Percentiles rank a stretch among this genome's conserved stretches.
These are phyloP conservation scores for Agrochola litura DNA, from an alignment of 2,888 invertebrate species.

Conservation along the genomic window DNA sequence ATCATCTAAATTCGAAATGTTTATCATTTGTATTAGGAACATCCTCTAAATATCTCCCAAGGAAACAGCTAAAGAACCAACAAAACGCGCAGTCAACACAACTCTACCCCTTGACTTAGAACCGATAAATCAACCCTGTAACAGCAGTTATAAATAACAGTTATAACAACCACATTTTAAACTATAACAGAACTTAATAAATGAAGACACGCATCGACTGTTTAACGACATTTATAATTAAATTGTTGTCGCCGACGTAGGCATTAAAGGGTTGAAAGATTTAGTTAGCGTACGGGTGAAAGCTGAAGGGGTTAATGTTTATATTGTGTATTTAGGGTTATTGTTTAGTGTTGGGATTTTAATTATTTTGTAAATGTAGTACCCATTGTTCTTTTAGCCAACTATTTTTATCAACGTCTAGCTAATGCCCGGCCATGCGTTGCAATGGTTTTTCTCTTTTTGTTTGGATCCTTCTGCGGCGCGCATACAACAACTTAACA, in stretches of 20 bases:
- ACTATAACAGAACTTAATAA: slow-evolving; percentile 86
- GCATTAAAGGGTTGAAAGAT: slow-evolving; percentile 81
- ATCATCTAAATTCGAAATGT: neutral
- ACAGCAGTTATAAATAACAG: slow-evolving; percentile 83
- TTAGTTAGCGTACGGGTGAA: slow-evolving; percentile 67
- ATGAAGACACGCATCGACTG: slow-evolving; percentile 88
- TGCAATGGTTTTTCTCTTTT: too few species aligned
- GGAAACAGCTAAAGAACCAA: slow-evolving; percentile 68
- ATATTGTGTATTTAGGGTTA: slow-evolving; percentile 35
- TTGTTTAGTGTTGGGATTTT: slow-evolving; percentile 17
- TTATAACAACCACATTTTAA: slow-evolving; percentile 88
- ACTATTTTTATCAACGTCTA: neutral
- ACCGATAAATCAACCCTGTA: slow-evolving; percentile 79
- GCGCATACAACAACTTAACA: too few species aligned
- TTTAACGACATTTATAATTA: slow-evolving; percentile 86
- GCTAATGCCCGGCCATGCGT: too few species aligned
- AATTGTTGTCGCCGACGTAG: slow-evolving; percentile 78
- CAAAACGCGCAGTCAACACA: slow-evolving; percentile 82
- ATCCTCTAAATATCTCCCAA: slow-evolving; percentile 59
- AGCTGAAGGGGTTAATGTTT: slow-evolving; percentile 35
- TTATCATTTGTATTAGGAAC: slow-evolving; percentile 22
- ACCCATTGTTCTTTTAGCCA: neutral
- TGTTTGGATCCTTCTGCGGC: too few species aligned
- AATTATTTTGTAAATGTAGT: slow-evolving; percentile 5
- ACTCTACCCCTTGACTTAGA: slow-evolving; percentile 76